phyloP scores from a whole-genome alignment of 2,888 invertebrate genomes.

The Caenorhabditis sp. region DNA sequence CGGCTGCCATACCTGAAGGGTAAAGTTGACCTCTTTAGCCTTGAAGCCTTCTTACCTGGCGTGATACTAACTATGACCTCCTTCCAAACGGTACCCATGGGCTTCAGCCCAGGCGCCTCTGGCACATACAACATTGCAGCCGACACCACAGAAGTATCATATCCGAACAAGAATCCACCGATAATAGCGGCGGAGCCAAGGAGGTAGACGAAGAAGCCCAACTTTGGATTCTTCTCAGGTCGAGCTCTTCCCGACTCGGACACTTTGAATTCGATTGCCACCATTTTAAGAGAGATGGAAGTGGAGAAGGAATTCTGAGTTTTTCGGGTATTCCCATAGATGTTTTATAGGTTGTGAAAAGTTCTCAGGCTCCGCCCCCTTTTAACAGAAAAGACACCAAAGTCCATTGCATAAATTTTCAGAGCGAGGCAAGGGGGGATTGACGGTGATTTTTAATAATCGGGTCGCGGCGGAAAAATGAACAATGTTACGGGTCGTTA shows the following conservation, averaged over 20 bases:
- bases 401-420: conserved; percentile 37
- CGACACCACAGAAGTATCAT: conserved; percentile 86
- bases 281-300: conserved; percentile 33
- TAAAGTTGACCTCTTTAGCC: too few relatives aligned
- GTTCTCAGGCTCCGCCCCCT: conserved; percentile 34
- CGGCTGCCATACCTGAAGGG: conserved; percentile 68
- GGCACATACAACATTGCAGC: conserved; percentile 83
- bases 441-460: conserved; percentile 54
- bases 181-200: conserved; percentile 75
- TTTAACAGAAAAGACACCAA: conserved; percentile 27
- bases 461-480: conserved; percentile 24
- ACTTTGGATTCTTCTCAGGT: conserved; percentile 63
- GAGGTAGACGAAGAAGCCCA: conserved; percentile 72
- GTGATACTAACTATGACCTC: conserved; percentile 80
- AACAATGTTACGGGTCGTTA: conserved; percentile 44
- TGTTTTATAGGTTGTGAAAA: conserved; percentile 28
- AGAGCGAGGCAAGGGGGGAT: conserved; percentile 25
- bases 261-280: conserved; percentile 64
- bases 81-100: conserved; percentile 76
- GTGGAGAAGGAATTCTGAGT: background rate
- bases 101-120: conserved; percentile 69
- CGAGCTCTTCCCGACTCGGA: conserved; percentile 62
- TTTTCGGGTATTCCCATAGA: background rate
- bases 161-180: conserved; percentile 84
- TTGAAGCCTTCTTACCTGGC: conserved; percentile 63